Percentiles rank a stretch among this genome's conserved stretches.
Evolutionary conservation across 2,797 vertebrate species (phyloP).

Genomic region (Bradypus variegatus): DNA sequence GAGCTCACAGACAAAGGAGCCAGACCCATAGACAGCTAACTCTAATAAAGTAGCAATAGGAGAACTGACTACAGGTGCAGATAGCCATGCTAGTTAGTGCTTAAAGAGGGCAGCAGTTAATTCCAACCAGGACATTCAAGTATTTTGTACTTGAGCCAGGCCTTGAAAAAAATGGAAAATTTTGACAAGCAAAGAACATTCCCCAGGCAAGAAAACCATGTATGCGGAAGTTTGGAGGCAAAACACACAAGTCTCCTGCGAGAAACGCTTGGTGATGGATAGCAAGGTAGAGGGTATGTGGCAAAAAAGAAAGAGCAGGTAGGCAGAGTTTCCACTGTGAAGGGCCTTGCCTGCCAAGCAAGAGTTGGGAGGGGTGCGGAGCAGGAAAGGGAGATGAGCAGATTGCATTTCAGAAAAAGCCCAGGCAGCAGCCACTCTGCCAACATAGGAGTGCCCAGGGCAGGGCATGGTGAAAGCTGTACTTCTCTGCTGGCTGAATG

Average conservation of each 20-base stretch:
- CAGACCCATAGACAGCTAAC: neutral
- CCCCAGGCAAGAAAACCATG: neutral
- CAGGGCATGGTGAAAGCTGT: neutral
- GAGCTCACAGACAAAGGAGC: neutral
- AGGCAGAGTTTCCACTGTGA: neutral
- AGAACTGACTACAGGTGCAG: neutral
- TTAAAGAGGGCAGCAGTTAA: neutral
- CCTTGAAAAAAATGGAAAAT: neutral
- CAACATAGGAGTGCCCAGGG: neutral
- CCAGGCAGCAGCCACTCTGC: neutral
- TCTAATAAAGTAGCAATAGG: neutral
- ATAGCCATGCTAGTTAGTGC: neutral
- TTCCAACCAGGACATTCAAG: neutral
- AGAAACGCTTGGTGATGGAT: neutral
- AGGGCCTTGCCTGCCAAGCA: neutral
- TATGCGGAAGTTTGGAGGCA: neutral
- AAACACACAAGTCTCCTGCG: neutral
- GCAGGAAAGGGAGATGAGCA: neutral
- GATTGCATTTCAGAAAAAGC: constrained; percentile 10
- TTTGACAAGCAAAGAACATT: neutral
- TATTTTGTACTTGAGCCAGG: neutral
- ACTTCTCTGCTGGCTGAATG: neutral
- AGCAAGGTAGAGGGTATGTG: neutral
- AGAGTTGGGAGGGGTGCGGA: neutral
- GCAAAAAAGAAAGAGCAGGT: neutral